Evolutionary conservation across 2,888 invertebrate genomes (phyloP), one percentile per base, ranked within the genome.

Genomic region (Odiellus spinosus): DNA sequence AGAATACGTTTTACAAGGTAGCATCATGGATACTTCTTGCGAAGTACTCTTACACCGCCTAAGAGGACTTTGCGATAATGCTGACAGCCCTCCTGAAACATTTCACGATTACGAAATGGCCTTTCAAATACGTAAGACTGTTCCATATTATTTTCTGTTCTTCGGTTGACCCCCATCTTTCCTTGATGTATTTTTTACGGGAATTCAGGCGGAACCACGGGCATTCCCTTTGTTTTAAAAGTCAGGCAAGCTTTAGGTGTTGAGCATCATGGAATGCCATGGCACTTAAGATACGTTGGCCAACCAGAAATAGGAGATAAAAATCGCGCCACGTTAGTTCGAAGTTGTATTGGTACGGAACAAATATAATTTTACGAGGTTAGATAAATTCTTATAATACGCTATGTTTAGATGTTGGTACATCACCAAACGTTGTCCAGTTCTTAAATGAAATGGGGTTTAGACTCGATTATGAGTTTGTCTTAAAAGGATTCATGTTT

Each of bases 31-130:
- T 64, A 79, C 80, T 14, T 82, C 86, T 26, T 85, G 90, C 6
- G 90, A 91, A 64, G 84, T 90, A 17, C 70, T 95, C 21, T 70
- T 93, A 12, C 90, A 95, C 40, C 50, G 88, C 53, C 69, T 95
- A 12, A 75, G 88, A 57, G 93, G 93, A 2, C 71, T 93, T 5
- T 93, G 93, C 65, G 93, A 95, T 60, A 63, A 64, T 56, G 61
- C 65, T 3, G 69, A 62, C 47, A 79, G 80, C 44, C 84, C 82
- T 3, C 85, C 87, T 1, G 91, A 93, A 65, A 78, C 80, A 0
- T 95, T 93, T 65, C 79, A 86, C 61, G 93, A 95, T 64, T 84
- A 90, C 63, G 93, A 93, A 73, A 80, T 88, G 62, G 88, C 67
- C 35, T 70, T 62, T 50, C 57, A 60, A 32, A 58, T 68, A 20